phyloP scores from a whole-genome alignment of 2,797 vertebrate species.

The Cossypha niveicapilla region DNA sequence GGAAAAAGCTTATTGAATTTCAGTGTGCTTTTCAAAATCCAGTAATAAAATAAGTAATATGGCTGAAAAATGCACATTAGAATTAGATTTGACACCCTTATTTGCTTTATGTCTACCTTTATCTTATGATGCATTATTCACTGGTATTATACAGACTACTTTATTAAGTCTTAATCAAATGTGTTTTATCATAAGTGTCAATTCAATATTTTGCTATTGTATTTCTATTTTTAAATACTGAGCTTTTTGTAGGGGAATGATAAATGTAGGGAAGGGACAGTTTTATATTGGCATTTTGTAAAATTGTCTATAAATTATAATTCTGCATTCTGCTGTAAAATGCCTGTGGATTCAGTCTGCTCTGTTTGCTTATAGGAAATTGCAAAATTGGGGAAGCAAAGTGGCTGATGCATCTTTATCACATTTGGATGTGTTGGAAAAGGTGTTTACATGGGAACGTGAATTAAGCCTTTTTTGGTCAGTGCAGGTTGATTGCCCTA shows the following conservation, averaged over 20 bases:
- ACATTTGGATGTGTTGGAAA: neutral
- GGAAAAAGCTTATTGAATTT: conserved; percentile 29
- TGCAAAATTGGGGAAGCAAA: neutral
- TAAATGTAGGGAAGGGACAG: conserved; percentile 43
- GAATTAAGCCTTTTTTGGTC: neutral
- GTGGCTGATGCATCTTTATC: neutral
- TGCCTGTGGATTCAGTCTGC: neutral
- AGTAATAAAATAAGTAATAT: conserved; percentile 81
- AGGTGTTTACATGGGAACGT: neutral
- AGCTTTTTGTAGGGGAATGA: conserved; percentile 62
- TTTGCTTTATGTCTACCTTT: conserved; percentile 90
- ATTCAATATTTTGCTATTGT: conserved; percentile 69
- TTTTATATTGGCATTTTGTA: conserved; percentile 38
- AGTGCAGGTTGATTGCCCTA: neutral
- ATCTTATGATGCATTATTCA: conserved; percentile 90
- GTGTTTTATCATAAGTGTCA: conserved; percentile 76
- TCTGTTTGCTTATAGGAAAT: neutral
- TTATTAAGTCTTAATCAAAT: conserved; percentile 85
- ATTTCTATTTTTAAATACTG: conserved; percentile 70
- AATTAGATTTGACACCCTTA: conserved; percentile 92
- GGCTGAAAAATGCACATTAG: conserved; percentile 87
- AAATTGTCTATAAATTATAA: neutral
- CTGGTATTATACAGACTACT: conserved; percentile 82
- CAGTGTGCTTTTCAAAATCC: conserved; percentile 66
- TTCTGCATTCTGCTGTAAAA: neutral